Evolutionary conservation across 2,113 vertebrate species (phyloP).

Genomic region (Erythrocercus mccallii): DNA sequence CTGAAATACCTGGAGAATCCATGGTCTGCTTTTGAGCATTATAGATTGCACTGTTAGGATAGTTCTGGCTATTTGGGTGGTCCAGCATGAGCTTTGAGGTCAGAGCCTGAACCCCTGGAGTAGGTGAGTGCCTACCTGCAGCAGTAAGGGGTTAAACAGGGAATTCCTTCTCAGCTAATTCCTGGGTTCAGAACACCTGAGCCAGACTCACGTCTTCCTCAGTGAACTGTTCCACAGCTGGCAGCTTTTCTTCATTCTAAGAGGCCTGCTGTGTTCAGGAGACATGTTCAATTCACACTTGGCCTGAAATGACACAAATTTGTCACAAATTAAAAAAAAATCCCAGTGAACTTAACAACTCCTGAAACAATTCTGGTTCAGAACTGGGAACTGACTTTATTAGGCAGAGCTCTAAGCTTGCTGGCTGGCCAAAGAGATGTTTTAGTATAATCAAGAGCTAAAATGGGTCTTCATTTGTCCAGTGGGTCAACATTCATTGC

Average conservation of each 20-base stretch:
- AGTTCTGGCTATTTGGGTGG: not conserved
- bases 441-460: not conserved
- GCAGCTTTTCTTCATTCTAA: not conserved
- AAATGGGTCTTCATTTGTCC: not conserved
- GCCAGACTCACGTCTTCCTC: not conserved
- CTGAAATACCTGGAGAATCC: not conserved
- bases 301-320: not conserved
- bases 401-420: not conserved
- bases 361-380: not conserved
- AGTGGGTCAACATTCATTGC: not conserved
- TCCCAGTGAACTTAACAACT: not conserved
- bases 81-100: not conserved
- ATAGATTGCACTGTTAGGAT: not conserved
- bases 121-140: not conserved
- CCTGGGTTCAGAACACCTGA: not conserved
- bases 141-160: not conserved
- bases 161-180: not conserved
- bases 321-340: not conserved
- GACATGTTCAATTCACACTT: not conserved
- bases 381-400: not conserved
- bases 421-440: not conserved
- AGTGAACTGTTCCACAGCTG: not conserved
- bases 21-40: not conserved
- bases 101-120: not conserved
- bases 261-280: not conserved